Conservation (phyloP, 2,797 vertebrate species). For the Leuciscus waleckii region DNA sequence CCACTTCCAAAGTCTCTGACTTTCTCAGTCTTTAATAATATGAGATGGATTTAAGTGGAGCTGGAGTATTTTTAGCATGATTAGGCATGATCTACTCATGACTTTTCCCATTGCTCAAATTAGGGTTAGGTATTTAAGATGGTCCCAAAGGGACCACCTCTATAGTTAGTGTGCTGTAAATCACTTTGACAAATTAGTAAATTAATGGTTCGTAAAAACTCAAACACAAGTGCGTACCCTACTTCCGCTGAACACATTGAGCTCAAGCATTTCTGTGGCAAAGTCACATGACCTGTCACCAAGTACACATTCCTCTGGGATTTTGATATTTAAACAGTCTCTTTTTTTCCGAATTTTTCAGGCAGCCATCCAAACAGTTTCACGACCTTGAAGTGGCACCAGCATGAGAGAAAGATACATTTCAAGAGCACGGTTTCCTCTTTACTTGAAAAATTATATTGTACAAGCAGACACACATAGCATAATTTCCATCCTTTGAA, state of each 20-base stretch:
- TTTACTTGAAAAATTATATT: constrained; percentile 11
- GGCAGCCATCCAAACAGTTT: background rate
- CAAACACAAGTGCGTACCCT: background rate
- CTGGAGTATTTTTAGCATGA: constrained; percentile 17
- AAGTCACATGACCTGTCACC: constrained; percentile 1
- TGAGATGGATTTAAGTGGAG: constrained; percentile 21
- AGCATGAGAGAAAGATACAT: background rate
- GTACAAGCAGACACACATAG: background rate
- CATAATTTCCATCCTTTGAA: constrained; percentile 33
- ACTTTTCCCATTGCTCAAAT: background rate
- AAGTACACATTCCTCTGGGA: background rate
- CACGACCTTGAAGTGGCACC: background rate
- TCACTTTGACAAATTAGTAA: background rate
- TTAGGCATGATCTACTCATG: background rate
- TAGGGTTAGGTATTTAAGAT: constrained; percentile 5
- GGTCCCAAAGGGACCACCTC: background rate
- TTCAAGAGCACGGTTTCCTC: background rate
- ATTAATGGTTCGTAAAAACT: constrained; percentile 18
- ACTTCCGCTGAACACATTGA: background rate
- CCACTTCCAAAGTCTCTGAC: constrained; percentile 14
- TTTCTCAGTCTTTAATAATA: constrained; percentile 1
- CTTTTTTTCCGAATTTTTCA: background rate
- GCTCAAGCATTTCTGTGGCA: background rate
- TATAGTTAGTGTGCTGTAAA: background rate
- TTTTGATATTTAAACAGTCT: background rate